These are phyloP conservation scores for Parotia lawesii DNA, from an alignment of 2,113 vertebrate species.

Conservation along the genomic window DNA sequence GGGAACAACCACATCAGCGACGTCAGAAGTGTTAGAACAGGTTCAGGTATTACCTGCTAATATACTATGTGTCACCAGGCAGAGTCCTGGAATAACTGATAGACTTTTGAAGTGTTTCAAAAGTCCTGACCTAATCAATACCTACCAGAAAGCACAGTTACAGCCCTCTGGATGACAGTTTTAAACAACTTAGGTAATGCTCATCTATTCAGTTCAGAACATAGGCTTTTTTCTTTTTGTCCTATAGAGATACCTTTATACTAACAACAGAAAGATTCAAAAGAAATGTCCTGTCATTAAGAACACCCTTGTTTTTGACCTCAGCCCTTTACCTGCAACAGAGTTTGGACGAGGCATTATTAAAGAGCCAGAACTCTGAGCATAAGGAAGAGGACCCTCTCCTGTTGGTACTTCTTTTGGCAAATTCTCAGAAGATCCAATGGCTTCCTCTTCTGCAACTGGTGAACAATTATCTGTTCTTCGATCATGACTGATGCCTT, in stretches of 20 bases:
- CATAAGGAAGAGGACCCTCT: slow-evolving; percentile 83
- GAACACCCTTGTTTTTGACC: not conserved
- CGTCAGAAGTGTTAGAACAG: not conserved
- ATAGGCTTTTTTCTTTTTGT: not conserved
- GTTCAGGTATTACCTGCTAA: not conserved
- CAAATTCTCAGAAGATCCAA: slow-evolving; percentile 70
- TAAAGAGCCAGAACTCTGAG: slow-evolving; percentile 82
- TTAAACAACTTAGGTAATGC: not conserved
- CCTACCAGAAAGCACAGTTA: not conserved
- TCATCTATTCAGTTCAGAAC: not conserved
- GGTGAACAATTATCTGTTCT: slow-evolving; percentile 92
- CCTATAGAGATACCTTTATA: not conserved
- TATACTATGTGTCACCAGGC: not conserved
- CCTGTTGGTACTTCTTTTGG: slow-evolving; percentile 73
- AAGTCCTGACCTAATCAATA: not conserved
- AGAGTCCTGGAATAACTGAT: not conserved
- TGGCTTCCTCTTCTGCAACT: slow-evolving; percentile 89
- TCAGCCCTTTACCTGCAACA: slow-evolving; percentile 88
- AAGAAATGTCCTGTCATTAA: not conserved
- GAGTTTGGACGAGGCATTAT: slow-evolving; percentile 98
- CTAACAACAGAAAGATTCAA: not conserved
- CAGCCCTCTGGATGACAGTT: not conserved
- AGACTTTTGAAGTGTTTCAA: not conserved
- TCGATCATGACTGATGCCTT: slow-evolving; percentile 78
- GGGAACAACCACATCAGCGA: not conserved